phyloP scores from a whole-genome alignment of 2,113 vertebrate genomes.

The Tachysurus fulvidraco region DNA sequence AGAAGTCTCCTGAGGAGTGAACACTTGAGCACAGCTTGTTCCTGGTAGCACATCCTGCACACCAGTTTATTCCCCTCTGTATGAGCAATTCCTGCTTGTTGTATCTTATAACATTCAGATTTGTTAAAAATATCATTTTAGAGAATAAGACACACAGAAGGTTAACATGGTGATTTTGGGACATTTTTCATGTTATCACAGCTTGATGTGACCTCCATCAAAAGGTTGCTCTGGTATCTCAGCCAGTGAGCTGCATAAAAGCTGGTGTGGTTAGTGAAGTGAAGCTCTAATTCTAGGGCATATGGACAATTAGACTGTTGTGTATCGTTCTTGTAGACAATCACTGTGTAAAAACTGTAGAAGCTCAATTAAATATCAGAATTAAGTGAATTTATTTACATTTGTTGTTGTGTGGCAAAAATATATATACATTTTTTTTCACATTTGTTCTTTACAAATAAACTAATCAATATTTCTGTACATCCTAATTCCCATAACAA shows the following conservation, averaged over 20 bases:
- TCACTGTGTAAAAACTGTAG: no score
- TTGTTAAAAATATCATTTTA: neutral
- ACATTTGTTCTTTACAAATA: no score
- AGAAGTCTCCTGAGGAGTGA: neutral
- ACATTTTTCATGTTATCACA: neutral
- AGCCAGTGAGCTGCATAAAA: neutral
- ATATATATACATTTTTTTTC: no score
- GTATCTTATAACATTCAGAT: neutral
- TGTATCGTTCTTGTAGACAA: neutral
- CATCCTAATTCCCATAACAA: no score
- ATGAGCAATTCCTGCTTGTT: neutral
- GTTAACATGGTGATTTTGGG: neutral
- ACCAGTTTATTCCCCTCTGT: neutral
- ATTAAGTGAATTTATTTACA: no score
- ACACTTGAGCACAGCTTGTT: neutral
- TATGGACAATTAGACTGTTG: neutral
- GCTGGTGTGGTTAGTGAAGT: neutral
- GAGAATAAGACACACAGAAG: neutral
- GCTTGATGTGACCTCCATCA: neutral
- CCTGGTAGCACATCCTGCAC: neutral
- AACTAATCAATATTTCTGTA: no score
- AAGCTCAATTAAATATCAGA: no score
- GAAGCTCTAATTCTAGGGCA: neutral
- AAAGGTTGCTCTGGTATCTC: neutral
- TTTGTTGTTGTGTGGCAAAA: no score